Conservation (phyloP, 2,797 vertebrate species). For the Loriculus beryllinus region DNA sequence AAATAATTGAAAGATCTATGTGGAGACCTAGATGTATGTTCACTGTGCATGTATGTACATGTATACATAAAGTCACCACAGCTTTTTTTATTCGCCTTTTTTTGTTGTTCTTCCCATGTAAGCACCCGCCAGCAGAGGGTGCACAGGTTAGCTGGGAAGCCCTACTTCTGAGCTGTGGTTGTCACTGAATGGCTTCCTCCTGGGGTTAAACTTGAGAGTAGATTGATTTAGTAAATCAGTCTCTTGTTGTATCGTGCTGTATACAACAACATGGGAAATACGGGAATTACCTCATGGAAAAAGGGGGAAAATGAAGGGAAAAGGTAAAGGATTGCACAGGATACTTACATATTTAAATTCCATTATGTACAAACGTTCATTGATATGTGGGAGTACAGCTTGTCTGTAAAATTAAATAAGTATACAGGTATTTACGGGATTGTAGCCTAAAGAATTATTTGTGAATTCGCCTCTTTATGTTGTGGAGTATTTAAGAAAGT, state of each 20-base stretch:
- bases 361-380: background rate
- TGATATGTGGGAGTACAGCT: background rate
- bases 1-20: background rate
- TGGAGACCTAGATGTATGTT: background rate
- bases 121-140: slow-evolving; percentile 68
- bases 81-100: background rate
- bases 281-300: background rate
- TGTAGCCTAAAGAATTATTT: background rate
- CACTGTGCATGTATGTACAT: background rate
- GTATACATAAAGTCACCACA: background rate
- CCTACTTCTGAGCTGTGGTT: background rate
- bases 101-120: background rate
- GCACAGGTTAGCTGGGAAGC: background rate
- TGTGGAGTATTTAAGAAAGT: background rate
- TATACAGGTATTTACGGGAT: background rate
- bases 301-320: background rate
- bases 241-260: background rate
- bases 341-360: background rate
- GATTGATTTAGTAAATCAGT: background rate
- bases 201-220: background rate
- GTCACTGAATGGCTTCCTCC: background rate
- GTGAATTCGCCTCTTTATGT: background rate
- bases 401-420: background rate
- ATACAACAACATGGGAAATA: background rate
- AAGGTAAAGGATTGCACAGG: background rate